These are phyloP conservation scores for Pyrgilauda ruficollis DNA, from an alignment of 2,113 vertebrate genomes.

Conservation along the genomic window DNA sequence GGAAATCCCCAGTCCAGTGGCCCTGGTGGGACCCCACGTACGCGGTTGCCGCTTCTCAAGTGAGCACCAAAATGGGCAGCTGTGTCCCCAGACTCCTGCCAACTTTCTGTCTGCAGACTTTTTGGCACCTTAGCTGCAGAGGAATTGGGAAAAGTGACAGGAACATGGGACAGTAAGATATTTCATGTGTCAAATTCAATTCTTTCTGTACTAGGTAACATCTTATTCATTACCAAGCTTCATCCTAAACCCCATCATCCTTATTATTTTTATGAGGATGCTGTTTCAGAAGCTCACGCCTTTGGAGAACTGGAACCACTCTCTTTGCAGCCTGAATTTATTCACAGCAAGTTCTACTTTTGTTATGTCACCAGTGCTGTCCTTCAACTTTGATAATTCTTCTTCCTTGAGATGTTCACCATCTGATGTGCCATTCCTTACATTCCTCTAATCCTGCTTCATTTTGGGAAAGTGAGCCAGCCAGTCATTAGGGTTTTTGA, in stretches of 20 bases:
- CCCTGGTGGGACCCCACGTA: background rate
- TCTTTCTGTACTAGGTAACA: background rate
- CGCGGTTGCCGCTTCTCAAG: background rate
- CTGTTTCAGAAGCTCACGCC: background rate
- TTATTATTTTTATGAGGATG: background rate
- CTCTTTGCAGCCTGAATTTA: background rate
- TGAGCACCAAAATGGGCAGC: background rate
- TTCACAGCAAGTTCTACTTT: background rate
- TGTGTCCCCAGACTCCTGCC: background rate
- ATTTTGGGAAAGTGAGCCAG: background rate
- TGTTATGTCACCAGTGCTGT: background rate
- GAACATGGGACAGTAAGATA: background rate
- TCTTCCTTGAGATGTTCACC: background rate
- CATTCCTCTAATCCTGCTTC: background rate
- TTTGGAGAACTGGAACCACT: background rate
- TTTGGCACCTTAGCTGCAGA: background rate
- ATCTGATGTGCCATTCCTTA: background rate
- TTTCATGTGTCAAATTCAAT: background rate
- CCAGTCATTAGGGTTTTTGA: background rate
- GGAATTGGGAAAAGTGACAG: conserved; percentile 4
- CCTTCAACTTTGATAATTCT: background rate
- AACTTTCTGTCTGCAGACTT: conserved; percentile 12
- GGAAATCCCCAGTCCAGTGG: background rate
- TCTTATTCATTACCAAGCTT: background rate
- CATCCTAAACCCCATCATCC: background rate